Conservation (phyloP, 92 coral and sea anemone species). For the Blastomussa wellsi region DNA sequence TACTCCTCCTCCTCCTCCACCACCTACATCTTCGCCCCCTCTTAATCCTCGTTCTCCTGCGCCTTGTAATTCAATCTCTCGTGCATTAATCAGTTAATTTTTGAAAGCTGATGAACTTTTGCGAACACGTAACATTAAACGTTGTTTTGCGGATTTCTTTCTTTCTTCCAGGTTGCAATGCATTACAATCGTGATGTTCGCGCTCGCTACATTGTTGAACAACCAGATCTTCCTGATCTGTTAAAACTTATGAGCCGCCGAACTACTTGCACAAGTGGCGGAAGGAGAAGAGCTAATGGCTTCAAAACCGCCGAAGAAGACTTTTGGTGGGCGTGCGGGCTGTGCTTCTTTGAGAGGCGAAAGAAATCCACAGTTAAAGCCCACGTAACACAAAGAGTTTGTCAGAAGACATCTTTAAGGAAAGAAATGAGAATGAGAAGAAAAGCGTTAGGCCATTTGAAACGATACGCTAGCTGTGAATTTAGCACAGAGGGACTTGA, state of each 20-base stretch:
- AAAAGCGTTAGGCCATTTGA: constrained; percentile 39
- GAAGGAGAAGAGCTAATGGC: constrained; percentile 76
- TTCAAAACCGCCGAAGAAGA: constrained; percentile 74
- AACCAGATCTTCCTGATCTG: constrained; percentile 73
- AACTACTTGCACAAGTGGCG: constrained; percentile 31
- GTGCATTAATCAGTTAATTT: background rate
- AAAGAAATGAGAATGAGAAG: constrained; percentile 52
- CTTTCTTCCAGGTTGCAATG: constrained; percentile 53
- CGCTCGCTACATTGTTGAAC: constrained; percentile 69
- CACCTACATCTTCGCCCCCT: background rate
- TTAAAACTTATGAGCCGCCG: constrained; percentile 69
- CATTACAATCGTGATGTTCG: constrained; percentile 64
- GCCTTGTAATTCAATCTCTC: background rate
- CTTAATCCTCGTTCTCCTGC: background rate
- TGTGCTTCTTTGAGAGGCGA: constrained; percentile 67
- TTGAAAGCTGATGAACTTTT: too few relatives aligned
- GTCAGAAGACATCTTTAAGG: constrained; percentile 61
- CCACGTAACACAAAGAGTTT: constrained; percentile 71
- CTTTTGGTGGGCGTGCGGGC: constrained; percentile 78
- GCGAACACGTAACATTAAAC: background rate
- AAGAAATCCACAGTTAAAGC: constrained; percentile 80
- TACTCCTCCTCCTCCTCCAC: background rate
- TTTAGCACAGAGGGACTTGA: constrained; percentile 28
- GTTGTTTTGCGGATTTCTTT: background rate
- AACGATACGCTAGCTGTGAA: constrained; percentile 49